Percentiles rank a stretch among this genome's conserved stretches.
phyloP scores from a whole-genome alignment of 37 sponge, comb jelly and placozoan species.

The Chondrilla cf. caribensis region DNA sequence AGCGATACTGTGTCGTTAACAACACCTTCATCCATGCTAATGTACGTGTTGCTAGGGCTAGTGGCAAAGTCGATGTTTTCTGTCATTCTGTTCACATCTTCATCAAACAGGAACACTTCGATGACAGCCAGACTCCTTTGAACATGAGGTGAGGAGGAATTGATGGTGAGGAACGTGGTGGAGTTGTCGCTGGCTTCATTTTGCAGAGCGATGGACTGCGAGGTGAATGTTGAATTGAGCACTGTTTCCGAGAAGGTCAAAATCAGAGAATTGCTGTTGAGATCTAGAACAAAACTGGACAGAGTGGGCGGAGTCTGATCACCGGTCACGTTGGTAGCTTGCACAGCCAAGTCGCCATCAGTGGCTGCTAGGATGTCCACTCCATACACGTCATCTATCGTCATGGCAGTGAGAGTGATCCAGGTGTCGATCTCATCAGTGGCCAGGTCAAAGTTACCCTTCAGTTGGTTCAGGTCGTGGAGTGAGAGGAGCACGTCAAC shows the following conservation, averaged over 20 bases:
- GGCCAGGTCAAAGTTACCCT: constrained; percentile 47
- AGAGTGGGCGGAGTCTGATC: constrained; percentile 65
- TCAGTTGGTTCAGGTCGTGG: constrained; percentile 65
- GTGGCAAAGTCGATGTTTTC: constrained; percentile 68
- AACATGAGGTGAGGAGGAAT: constrained; percentile 7
- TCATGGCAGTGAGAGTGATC: constrained; percentile 50
- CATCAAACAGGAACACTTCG: constrained; percentile 33
- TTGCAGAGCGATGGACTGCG: constrained; percentile 39
- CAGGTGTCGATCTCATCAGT: constrained; percentile 63
- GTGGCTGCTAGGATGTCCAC: constrained; percentile 54
- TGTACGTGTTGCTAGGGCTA: constrained; percentile 31
- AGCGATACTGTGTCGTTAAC: constrained; percentile 45
- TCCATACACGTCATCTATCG: constrained; percentile 66
- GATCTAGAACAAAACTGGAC: constrained; percentile 51
- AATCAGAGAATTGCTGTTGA: constrained; percentile 51
- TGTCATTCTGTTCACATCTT: constrained; percentile 69
- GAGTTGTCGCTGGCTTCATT: constrained; percentile 22
- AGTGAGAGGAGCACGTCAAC: constrained; percentile 63
- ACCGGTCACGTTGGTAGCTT: constrained; percentile 38
- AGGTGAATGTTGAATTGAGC: constrained; percentile 27
- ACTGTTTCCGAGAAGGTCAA: constrained; percentile 70
- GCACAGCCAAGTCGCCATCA: constrained; percentile 59
- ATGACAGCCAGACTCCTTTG: constrained; percentile 35
- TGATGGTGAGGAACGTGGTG: constrained; percentile 7
- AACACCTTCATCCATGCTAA: constrained; percentile 33